Conservation (phyloP, 1,140 invertebrate species). For the Drosophila baimaii region DNA sequence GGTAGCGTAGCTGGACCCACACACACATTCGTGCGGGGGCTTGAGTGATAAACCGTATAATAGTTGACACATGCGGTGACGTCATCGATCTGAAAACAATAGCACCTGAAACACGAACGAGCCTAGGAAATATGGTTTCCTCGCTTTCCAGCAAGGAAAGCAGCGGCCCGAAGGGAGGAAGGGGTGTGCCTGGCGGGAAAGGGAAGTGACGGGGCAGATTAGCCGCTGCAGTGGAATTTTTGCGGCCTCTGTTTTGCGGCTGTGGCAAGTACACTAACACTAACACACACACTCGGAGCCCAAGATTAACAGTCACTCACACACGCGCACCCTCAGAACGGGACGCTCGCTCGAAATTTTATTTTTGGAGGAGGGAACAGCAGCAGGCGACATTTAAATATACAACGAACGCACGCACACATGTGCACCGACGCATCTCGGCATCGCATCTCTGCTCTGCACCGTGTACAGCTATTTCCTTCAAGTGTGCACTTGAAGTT, state of each 20-base stretch:
- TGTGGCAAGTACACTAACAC: constrained; percentile 57
- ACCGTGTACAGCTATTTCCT: constrained; percentile 40
- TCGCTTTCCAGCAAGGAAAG: not conserved
- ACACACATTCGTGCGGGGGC: constrained; percentile 56
- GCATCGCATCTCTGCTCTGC: constrained; percentile 15
- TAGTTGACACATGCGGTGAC: constrained; percentile 65
- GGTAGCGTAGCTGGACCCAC: constrained; percentile 54
- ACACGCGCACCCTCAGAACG: constrained; percentile 27
- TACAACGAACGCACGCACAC: constrained; percentile 52
- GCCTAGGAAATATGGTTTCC: constrained; percentile 38
- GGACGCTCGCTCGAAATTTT: constrained; percentile 58
- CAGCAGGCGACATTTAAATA: constrained; percentile 78
- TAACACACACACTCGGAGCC: constrained; percentile 15
- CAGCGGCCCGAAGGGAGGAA: not conserved
- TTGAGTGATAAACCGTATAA: constrained; percentile 53
- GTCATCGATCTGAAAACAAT: constrained; percentile 60
- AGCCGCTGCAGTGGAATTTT: constrained; percentile 74
- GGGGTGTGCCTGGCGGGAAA: not conserved
- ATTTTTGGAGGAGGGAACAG: constrained; percentile 68
- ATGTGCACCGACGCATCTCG: constrained; percentile 32
- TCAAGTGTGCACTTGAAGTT: constrained; percentile 80
- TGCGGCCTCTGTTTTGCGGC: constrained; percentile 63
- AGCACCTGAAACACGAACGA: constrained; percentile 55
- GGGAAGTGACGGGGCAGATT: constrained; percentile 47
- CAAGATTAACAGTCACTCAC: constrained; percentile 34